Evolutionary conservation across 2,888 invertebrate species (phyloP), one percentile per base, ranked within the genome.

Genomic region (Cepaea hortensis): DNA sequence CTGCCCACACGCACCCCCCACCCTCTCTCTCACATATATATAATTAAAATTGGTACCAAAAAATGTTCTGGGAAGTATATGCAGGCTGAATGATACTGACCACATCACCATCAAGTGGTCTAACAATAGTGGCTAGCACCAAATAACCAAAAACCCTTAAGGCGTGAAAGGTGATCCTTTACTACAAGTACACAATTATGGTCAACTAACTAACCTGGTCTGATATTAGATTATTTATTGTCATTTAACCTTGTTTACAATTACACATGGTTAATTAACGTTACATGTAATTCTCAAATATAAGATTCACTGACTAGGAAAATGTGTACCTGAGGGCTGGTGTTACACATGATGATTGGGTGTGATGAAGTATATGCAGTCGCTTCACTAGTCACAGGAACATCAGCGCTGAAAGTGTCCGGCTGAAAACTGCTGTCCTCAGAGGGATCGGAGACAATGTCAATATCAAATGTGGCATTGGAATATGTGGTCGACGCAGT

Each of bases 371-470:
- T 65, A 3, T 70, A 48, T 48, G 55, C 48, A 13, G 79, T 79
- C 35, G 35, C 50, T 35, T 85, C 79, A 18, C 70, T 79, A 9
- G 68, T 55, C 6, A 48, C 3, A 55, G 68, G 35, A 79, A n/a
- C 68, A 35, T 77, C 77, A 55, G 72, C 23, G 70, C 18, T 77
- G 23, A 85, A 79, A 15, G 48, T 65, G 62, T 84, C 76, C 13
- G 62, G 13, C 84, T 84, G 75, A 3, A 76, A 48, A 7, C 68
- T 68, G 79, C 55, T 72, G 46, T 73, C 81, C 35, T 85, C 85
- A 55, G 80, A 61, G n/a, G 70, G 68, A 11, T 81, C 85, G 5
- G 73, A 70, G 61, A 23, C 61, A 35, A 73, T 70, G 48, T 80
- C 80, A 61, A 81, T 23, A 18, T 85, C 81, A 73, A 62, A 46